phyloP scores from a whole-genome alignment of 2,888 invertebrate genomes.

The Epirrhoe alternata region DNA sequence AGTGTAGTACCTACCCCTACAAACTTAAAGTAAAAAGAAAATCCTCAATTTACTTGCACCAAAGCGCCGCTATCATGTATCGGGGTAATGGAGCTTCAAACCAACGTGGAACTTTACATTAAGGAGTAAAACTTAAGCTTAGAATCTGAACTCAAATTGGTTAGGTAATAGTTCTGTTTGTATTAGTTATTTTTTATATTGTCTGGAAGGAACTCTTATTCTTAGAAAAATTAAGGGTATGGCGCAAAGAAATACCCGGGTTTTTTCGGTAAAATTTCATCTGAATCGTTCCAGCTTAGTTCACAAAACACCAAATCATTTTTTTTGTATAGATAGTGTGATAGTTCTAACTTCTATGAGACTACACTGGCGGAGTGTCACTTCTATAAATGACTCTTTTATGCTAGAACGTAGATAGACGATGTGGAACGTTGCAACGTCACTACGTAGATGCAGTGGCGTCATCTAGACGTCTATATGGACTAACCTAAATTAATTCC shows the following conservation, averaged over 20 bases:
- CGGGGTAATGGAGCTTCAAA: conserved; percentile 36
- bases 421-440: conserved; percentile 23
- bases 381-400: conserved; percentile 14
- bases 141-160: conserved; percentile 24
- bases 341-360: not conserved
- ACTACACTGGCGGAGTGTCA: conserved; percentile 5
- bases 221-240: too few species aligned
- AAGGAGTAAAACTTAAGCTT: not conserved
- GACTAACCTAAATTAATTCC: conserved; percentile 62
- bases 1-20: conserved; percentile 16
- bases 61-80: conserved; percentile 34
- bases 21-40: conserved; percentile 27
- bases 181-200: too few species aligned
- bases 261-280: too few species aligned
- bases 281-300: too few species aligned
- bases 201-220: too few species aligned
- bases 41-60: conserved; percentile 35
- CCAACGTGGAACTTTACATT: conserved; percentile 13
- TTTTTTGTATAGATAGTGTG: too few species aligned
- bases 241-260: too few species aligned
- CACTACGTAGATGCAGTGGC: conserved; percentile 46
- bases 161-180: too few species aligned
- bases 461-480: conserved; percentile 72
- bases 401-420: conserved; percentile 26
- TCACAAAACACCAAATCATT: too few species aligned